phyloP scores from a whole-genome alignment of 2,797 vertebrate species.

The Pithecia hirsuta region DNA sequence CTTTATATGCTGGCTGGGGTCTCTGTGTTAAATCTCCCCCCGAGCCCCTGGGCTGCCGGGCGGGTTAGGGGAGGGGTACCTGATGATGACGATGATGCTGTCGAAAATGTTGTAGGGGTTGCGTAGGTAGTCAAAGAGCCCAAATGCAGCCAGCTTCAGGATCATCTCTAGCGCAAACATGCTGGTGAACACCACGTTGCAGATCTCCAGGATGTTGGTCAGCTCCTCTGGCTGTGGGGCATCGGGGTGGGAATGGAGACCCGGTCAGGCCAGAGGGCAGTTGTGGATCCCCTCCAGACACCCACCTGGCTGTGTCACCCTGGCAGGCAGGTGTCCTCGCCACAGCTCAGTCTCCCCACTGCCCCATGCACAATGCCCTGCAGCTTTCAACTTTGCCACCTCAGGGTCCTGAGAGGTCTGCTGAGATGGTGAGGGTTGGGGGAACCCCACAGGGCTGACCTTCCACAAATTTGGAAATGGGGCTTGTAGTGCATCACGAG shows the following conservation, averaged over 20 bases:
- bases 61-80: conserved; percentile 83
- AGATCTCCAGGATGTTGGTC: conserved; percentile 97
- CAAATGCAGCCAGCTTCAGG: conserved; percentile 95
- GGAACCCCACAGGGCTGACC: neutral
- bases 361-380: neutral
- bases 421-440: neutral
- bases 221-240: conserved; percentile 92
- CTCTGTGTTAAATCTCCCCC: rapidly evolving
- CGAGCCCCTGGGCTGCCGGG: rapidly evolving
- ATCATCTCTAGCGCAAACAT: conserved; percentile 99
- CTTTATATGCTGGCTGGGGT: neutral
- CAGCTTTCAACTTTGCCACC: neutral
- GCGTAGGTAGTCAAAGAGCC: conserved; percentile 94
- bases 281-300: neutral
- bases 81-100: conserved; percentile 97
- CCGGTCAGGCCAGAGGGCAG: neutral
- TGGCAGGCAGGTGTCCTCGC: rapidly evolving
- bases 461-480: neutral
- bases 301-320: neutral
- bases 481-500: rapidly evolving
- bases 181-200: conserved; percentile 98
- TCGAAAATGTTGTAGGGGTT: conserved; percentile 98
- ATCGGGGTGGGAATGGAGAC: neutral
- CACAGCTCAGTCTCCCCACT: neutral
- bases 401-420: neutral